These are phyloP conservation scores for Drosophila planitibia DNA, from an alignment of 2,888 invertebrate species.

Conservation along the genomic window DNA sequence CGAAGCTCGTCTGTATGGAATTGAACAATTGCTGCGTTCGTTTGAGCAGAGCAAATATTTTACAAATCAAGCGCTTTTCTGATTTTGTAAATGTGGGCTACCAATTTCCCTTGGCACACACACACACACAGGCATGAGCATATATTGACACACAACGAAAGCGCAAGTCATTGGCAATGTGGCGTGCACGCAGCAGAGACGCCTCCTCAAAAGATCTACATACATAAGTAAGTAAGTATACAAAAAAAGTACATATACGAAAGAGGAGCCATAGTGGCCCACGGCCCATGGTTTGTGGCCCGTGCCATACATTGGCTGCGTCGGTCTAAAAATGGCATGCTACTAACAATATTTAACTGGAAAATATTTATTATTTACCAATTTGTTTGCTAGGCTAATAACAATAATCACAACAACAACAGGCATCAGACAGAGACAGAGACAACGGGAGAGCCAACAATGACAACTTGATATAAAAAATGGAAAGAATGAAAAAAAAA, in stretches of 20 bases:
- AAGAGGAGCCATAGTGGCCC: constrained; percentile 42
- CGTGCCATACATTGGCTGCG: constrained; percentile 53
- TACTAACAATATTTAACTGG: constrained; percentile 83
- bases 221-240: constrained; percentile 60
- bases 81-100: constrained; percentile 81
- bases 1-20: constrained; percentile 62
- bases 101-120: constrained; percentile 76
- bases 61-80: constrained; percentile 81
- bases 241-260: constrained; percentile 31
- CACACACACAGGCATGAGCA: constrained; percentile 51
- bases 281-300: constrained; percentile 32
- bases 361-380: constrained; percentile 84
- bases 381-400: constrained; percentile 84
- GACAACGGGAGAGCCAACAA: constrained; percentile 32
- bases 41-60: constrained; percentile 80
- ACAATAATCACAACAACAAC: constrained; percentile 78
- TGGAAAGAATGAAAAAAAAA: neutral
- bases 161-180: constrained; percentile 81
- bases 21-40: constrained; percentile 79
- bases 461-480: constrained; percentile 59
- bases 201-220: constrained; percentile 74
- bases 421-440: constrained; percentile 16
- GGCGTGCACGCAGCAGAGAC: constrained; percentile 56
- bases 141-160: constrained; percentile 72
- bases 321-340: constrained; percentile 74